Conservation (phyloP, 1,140 invertebrate species). For the Cherax destructor region DNA sequence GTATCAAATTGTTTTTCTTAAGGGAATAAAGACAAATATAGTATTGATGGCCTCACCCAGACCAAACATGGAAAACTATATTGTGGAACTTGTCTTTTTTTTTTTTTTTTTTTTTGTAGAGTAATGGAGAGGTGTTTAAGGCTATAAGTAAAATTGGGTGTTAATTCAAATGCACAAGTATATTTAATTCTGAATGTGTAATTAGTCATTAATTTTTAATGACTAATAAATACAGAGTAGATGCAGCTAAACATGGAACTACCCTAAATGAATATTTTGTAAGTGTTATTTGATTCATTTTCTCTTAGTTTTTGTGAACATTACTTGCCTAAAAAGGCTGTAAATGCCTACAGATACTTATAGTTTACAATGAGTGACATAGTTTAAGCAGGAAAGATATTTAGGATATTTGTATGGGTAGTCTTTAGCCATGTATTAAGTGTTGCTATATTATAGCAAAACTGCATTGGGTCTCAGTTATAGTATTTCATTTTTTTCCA, state of each 20-base stretch:
- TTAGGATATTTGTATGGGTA: conserved; percentile 44
- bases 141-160: conserved; percentile 5
- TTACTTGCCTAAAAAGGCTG: neutral
- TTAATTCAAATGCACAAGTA: conserved; percentile 32
- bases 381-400: conserved; percentile 35
- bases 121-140: conserved; percentile 13
- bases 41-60: neutral
- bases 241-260: neutral
- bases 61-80: neutral
- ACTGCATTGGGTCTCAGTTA: conserved; percentile 35
- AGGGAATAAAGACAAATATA: conserved; percentile 52
- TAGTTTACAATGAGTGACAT: conserved; percentile 22
- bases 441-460: conserved; percentile 55
- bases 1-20: conserved; percentile 50
- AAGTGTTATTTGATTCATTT: neutral
- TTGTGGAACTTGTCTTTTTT: neutral
- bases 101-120: neutral
- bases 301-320: neutral
- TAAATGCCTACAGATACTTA: neutral
- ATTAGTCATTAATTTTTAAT: neutral
- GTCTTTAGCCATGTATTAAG: conserved; percentile 41
- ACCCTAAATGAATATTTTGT: neutral
- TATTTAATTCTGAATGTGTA: conserved; percentile 13
- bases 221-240: neutral
- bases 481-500: conserved; percentile 51